These are phyloP conservation scores for Spisula solida DNA, from an alignment of 2,888 invertebrate genomes.

Conservation along the genomic window DNA sequence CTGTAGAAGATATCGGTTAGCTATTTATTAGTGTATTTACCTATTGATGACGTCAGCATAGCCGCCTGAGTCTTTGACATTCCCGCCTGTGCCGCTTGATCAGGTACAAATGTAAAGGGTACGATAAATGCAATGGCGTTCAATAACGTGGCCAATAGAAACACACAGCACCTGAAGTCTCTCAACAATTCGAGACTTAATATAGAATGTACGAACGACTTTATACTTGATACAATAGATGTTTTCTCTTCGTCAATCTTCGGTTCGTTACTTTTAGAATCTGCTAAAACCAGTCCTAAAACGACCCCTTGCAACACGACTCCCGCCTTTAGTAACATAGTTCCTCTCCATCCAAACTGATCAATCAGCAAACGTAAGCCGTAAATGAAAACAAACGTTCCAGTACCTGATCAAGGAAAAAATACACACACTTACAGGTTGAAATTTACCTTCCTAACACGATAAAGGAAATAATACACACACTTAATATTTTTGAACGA, in stretches of 20 bases:
- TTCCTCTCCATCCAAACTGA: background rate
- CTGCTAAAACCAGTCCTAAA: background rate
- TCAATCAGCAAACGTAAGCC: background rate
- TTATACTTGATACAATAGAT: background rate
- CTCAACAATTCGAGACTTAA: constrained; percentile 37
- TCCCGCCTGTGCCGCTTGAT: constrained; percentile 55
- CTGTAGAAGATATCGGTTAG: background rate
- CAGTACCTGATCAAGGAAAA: background rate
- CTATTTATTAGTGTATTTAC: background rate
- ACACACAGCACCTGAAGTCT: constrained; percentile 37
- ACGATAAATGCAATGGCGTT: constrained; percentile 43
- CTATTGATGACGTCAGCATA: constrained; percentile 53
- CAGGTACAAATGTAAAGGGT: constrained; percentile 51
- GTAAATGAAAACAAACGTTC: background rate
- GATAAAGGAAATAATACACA: no score
- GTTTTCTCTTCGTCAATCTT: background rate
- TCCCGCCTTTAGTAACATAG: background rate
- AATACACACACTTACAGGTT: background rate
- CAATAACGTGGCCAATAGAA: constrained; percentile 43
- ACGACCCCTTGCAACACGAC: background rate
- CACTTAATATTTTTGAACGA: no score
- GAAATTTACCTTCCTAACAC: no score
- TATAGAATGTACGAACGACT: background rate
- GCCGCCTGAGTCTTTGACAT: constrained; percentile 52
- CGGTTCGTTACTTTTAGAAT: background rate